phyloP scores from a whole-genome alignment of 2,888 invertebrate species.

The Ceriagrion tenellum region DNA sequence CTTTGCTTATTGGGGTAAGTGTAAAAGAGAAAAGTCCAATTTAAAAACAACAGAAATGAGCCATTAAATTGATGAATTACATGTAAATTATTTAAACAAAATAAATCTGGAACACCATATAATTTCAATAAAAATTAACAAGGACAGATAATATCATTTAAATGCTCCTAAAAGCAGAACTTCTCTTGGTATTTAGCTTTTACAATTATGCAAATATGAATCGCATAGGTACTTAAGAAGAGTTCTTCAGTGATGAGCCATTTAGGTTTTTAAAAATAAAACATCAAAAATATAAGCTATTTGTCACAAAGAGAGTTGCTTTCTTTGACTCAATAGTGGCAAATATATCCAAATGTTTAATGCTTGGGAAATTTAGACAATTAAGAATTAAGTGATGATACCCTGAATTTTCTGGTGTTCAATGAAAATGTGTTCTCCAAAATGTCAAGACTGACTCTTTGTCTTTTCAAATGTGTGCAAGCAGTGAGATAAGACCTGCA shows the following conservation, averaged over 20 bases:
- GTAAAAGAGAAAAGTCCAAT: constrained; percentile 64
- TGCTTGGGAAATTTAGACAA: constrained; percentile 6
- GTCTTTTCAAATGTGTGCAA: constrained; percentile 49
- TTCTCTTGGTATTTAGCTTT: neutral
- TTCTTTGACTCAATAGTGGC: neutral
- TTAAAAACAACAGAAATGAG: constrained; percentile 65
- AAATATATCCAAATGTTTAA: neutral
- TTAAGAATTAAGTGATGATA: constrained; percentile 2
- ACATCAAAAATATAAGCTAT: neutral
- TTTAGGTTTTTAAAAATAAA: neutral
- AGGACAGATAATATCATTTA: neutral
- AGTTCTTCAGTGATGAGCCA: neutral
- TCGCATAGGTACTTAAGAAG: neutral
- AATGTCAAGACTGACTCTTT: constrained; percentile 22
- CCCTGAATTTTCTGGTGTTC: constrained; percentile 37
- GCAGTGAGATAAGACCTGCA: constrained; percentile 48
- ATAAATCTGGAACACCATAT: constrained; percentile 42
- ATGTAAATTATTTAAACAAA: constrained; percentile 50
- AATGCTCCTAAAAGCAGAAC: neutral
- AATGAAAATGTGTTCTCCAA: constrained; percentile 36
- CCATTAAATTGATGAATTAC: constrained; percentile 51
- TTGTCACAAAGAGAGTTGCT: neutral
- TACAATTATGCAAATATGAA: neutral
- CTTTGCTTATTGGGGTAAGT: constrained; percentile 67
- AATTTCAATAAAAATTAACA: constrained; percentile 21